Evolutionary conservation across 53 echinoderm and acorn worm species (phyloP).

Genomic region (Astropecten irregularis): DNA sequence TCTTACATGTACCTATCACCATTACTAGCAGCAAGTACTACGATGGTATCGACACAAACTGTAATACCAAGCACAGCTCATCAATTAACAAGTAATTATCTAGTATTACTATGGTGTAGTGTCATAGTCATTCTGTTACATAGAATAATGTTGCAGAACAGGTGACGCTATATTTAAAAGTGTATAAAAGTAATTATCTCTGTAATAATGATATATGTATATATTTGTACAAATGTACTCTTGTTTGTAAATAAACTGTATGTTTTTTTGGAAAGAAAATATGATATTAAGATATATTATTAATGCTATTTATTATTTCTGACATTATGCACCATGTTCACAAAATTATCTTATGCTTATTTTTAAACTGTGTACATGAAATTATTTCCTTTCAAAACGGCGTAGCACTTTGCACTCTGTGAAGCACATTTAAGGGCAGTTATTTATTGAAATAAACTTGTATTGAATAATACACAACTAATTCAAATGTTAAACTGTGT

Average conservation of each 20-base stretch:
- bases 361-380: too few species aligned
- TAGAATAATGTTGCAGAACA: neutral
- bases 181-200: too few species aligned
- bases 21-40: constrained; percentile 73
- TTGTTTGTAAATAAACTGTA: constrained; percentile 11
- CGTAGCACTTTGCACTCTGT: too few species aligned
- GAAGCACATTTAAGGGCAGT: too few species aligned
- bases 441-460: too few species aligned
- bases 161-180: constrained; percentile 10
- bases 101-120: neutral
- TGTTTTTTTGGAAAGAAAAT: neutral
- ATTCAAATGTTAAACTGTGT: too few species aligned
- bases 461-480: too few species aligned
- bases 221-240: constrained; percentile 30
- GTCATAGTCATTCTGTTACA: constrained; percentile 1
- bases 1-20: constrained; percentile 82
- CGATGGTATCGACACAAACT: constrained; percentile 25
- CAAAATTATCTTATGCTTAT: neutral
- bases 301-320: constrained; percentile 48
- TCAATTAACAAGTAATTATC: neutral
- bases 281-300: neutral
- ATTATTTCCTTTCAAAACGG: too few species aligned
- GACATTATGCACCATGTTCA: neutral
- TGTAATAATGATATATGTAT: too few species aligned
- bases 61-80: neutral